Percentiles rank a stretch among this genome's conserved stretches.
Conservation (phyloP, 2,113 vertebrate species). For the Azemiops feae region DNA sequence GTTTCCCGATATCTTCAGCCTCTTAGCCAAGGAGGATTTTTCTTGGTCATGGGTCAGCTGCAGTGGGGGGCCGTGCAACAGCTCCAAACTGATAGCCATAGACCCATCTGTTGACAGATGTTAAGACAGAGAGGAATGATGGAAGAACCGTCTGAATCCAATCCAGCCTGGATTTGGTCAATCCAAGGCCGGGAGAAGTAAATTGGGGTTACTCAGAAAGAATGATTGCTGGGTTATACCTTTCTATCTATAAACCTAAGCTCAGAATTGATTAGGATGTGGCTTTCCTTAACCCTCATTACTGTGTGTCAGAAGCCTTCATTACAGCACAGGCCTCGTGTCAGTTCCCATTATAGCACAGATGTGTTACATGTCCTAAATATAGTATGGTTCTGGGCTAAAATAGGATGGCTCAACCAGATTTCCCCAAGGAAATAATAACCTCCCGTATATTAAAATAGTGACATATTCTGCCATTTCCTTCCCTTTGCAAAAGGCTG, state of each 20-base stretch:
- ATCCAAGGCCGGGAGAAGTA: neutral
- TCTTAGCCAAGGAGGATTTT: neutral
- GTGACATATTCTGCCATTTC: neutral
- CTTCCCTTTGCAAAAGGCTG: neutral
- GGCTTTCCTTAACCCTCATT: conserved; percentile 6
- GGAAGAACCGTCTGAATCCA: neutral
- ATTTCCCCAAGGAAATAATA: neutral
- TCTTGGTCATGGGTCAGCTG: neutral
- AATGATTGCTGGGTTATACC: neutral
- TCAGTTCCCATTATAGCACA: accelerated
- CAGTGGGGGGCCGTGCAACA: neutral
- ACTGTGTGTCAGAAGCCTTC: conserved; percentile 7
- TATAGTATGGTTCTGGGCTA: neutral
- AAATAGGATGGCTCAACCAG: neutral
- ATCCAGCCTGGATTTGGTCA: neutral
- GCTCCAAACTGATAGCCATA: neutral
- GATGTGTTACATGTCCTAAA: neutral
- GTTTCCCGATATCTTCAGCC: neutral
- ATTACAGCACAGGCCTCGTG: neutral
- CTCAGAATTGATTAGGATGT: neutral
- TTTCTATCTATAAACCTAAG: neutral
- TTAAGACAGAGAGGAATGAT: neutral
- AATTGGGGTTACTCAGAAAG: conserved; percentile 4
- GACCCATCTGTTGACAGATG: neutral
- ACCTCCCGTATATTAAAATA: neutral